Conservation (phyloP, 2,888 invertebrate genomes). For the Amorpha juglandis region DNA sequence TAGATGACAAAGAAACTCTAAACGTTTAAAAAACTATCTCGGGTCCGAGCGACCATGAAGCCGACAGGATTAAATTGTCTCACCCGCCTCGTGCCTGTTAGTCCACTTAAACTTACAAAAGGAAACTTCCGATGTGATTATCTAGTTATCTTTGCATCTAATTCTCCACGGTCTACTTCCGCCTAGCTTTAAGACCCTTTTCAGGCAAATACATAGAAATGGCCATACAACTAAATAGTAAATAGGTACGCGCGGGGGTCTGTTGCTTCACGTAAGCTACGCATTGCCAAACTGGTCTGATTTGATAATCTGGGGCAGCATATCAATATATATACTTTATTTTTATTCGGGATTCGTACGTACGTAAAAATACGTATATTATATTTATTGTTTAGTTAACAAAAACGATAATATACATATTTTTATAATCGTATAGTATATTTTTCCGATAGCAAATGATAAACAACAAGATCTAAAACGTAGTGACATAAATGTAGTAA, state of each 20-base stretch:
- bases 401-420: too few species aligned
- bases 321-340: too few species aligned
- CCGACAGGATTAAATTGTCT: conserved; percentile 76
- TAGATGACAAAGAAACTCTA: conserved; percentile 66
- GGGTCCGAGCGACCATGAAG: conserved; percentile 57
- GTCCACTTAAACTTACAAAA: conserved; percentile 67
- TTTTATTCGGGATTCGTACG: too few species aligned
- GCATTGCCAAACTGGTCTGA: too few species aligned
- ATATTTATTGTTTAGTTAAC: too few species aligned
- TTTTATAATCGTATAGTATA: too few species aligned
- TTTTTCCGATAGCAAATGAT: too few species aligned
- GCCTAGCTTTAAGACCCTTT: neutral
- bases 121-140: conserved; percentile 69
- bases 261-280: too few species aligned
- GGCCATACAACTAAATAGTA: neutral
- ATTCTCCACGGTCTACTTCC: conserved; percentile 15
- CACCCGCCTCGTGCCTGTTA: conserved; percentile 60
- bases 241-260: too few species aligned
- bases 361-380: too few species aligned
- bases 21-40: conserved; percentile 68
- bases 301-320: too few species aligned
- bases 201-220: neutral
- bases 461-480: too few species aligned
- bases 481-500: neutral
- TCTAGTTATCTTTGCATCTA: conserved; percentile 69